Percentiles rank a stretch among this genome's conserved stretches.
Conservation (phyloP, 2,113 vertebrate genomes). For the Hyaena hyaena region DNA sequence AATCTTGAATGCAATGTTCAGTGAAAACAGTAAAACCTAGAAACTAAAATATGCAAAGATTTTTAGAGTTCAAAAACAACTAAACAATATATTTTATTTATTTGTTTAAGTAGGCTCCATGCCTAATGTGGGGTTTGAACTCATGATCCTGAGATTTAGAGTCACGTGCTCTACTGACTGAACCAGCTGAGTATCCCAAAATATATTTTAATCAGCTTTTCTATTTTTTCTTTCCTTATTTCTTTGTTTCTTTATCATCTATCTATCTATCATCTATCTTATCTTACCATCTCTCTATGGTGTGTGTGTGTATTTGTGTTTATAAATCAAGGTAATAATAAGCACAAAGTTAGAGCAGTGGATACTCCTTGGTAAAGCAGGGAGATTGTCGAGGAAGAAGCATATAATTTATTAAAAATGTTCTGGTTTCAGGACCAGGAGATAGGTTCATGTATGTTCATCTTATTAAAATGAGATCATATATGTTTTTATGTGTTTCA, state of each 20-base stretch:
- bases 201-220: not conserved
- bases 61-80: conserved; percentile 23
- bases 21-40: not conserved
- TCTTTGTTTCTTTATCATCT: not conserved
- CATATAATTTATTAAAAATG: not conserved
- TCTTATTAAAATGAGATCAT: not conserved
- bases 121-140: no score
- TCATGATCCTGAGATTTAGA: no score
- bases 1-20: not conserved
- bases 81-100: not conserved
- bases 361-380: not conserved
- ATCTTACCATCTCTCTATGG: not conserved
- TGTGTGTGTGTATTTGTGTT: not conserved
- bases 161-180: no score
- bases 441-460: not conserved
- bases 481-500: not conserved
- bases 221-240: not conserved
- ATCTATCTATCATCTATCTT: not conserved
- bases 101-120: no score
- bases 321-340: not conserved
- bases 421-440: not conserved
- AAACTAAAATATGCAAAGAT: not conserved
- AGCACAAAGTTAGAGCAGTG: not conserved
- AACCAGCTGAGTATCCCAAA: no score
- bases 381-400: not conserved